Percentiles rank a stretch among this genome's conserved stretches.
phyloP scores from a whole-genome alignment of 2,888 invertebrate genomes.

The Elysia crispata region DNA sequence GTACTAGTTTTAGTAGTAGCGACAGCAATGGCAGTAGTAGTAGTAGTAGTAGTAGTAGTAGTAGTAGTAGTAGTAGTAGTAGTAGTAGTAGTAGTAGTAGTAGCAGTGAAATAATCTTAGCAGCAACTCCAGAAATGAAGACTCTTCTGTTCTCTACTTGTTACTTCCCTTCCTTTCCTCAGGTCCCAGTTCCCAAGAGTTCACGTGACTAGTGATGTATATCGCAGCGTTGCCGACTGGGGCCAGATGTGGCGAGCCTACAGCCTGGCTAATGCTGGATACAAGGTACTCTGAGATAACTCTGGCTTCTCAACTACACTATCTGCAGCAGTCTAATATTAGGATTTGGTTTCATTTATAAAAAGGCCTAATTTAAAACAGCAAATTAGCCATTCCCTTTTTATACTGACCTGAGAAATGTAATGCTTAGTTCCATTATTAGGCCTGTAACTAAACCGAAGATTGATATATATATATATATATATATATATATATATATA shows the following conservation, averaged over 20 bases:
- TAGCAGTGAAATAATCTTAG: neutral
- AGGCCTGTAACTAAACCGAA: too few species aligned
- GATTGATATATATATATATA: too few species aligned
- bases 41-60: neutral
- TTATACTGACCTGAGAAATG: too few species aligned
- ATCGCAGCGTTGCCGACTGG: slow-evolving; percentile 69
- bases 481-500: too few species aligned
- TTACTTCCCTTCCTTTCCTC: neutral
- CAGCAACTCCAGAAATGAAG: neutral
- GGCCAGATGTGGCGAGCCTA: slow-evolving; percentile 61
- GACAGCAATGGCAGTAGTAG: neutral
- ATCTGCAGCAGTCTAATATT: too few species aligned
- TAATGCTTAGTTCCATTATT: too few species aligned
- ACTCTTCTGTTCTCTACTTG: too few species aligned
- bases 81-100: neutral
- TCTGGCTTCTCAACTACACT: too few species aligned
- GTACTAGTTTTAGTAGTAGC: neutral
- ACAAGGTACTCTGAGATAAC: slow-evolving; percentile 61
- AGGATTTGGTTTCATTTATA: too few species aligned
- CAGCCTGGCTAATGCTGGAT: slow-evolving; percentile 68
- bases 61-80: too few species aligned
- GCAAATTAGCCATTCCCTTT: too few species aligned
- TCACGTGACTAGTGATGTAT: slow-evolving; percentile 65
- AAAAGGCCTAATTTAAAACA: too few species aligned
- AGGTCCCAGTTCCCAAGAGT: slow-evolving; percentile 49